Base-by-base conservation (phyloP, 2,113 vertebrate species). In the Panurus biarmicus region DNA sequence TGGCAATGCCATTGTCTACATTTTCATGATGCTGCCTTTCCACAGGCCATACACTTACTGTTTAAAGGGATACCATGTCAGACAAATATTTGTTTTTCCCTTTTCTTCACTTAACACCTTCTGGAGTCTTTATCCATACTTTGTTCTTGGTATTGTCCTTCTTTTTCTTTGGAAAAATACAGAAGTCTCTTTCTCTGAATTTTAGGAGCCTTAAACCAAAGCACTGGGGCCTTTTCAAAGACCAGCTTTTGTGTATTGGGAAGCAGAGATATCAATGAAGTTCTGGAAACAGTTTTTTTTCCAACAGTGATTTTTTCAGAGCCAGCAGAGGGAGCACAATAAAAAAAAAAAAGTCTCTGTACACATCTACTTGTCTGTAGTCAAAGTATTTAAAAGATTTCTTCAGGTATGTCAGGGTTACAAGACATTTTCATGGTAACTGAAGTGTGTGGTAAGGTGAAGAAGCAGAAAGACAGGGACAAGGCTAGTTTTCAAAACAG, bases 301-400 rank as follows among this genome's bases (percentile, higher is more conserved):
- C 31, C 36, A 67, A 6, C 6, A 14, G 54, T 54, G 33, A 17
- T 75, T 85, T 72, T 64, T 64, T 50, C 71, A 62, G 67, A 76
- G 38, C 92, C 96, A 92, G 94, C 42, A 96, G 92, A 94, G 95
- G 95, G 96, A 94, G 94, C 85, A 92, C 87, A 93, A 16, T 76
- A 93, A 76, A 95, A 69, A 58, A 93, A 76, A 95, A 69, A 58
- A 79, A 70, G 33, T 47, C 51, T 70, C 57, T 28, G 19, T 65
- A 6, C 40, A 47, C 16, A 24, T 47, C 18, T n/a, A 21, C 23
- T 70, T 75, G 6, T 65, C 23, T 28, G 31, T 26, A 65, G 31
- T 54, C 11, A 5, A 44, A 58, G 69, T 50, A 69, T 38, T n/a
- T 48, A 5, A 36, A 83, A 47, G 24, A 18, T 11, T 81, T 84